Evolutionary conservation across 1,140 invertebrate genomes (phyloP).

Genomic region (Drosophila mauritiana): DNA sequence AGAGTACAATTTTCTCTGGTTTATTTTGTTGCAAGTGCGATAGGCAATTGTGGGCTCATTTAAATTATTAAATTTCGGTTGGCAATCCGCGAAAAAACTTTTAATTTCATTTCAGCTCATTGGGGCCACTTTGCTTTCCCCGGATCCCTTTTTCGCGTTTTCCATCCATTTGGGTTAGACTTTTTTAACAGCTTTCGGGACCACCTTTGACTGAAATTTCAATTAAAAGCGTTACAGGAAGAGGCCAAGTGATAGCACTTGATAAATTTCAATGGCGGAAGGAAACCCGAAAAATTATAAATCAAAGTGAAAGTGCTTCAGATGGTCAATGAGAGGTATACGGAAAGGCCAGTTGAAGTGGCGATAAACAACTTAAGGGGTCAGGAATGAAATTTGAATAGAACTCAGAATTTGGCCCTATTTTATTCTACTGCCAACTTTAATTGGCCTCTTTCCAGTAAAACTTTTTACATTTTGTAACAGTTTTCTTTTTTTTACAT

Average conservation of each 20-base stretch:
- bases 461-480: constrained; percentile 39
- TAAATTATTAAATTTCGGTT: constrained; percentile 43
- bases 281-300: constrained; percentile 26
- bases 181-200: constrained; percentile 21
- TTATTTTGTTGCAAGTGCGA: background rate
- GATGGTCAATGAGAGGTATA: constrained; percentile 8
- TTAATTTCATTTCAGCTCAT: constrained; percentile 33
- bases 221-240: constrained; percentile 62
- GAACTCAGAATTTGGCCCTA: constrained; percentile 12
- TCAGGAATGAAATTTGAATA: constrained; percentile 41
- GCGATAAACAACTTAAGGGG: constrained; percentile 51
- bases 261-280: constrained; percentile 53
- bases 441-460: constrained; percentile 13
- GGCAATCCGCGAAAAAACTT: constrained; percentile 16
- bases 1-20: background rate
- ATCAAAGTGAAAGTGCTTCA: constrained; percentile 40
- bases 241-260: constrained; percentile 49
- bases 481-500: constrained; percentile 25
- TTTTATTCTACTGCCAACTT: constrained; percentile 26
- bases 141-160: constrained; percentile 10
- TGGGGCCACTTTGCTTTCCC: constrained; percentile 21
- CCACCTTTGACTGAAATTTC: constrained; percentile 53
- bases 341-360: constrained; percentile 30
- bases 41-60: constrained; percentile 4
- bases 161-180: constrained; percentile 22